Base-by-base conservation (phyloP, 2,113 vertebrate species). In the Ariopsis seemanni region DNA sequence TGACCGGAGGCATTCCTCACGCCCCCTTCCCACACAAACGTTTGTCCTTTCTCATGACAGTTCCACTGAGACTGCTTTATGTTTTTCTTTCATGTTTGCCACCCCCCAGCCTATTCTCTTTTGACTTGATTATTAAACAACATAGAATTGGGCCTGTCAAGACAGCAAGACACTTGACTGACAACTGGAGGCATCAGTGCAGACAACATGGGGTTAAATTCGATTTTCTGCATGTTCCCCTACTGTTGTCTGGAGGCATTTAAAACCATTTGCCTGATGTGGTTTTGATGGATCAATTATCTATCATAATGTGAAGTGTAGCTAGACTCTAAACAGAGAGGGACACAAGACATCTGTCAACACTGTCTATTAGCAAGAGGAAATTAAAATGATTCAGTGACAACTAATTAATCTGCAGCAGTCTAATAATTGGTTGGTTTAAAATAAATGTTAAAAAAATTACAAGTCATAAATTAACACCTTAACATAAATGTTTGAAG, bases 261-360 rank as follows among this genome's bases (percentile, higher is more conserved):
- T 95, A 94, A 93, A 94, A 93, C 92, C 86, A 88, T 87, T 85
- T 89, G 94, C 93, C 92, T 94, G 94, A 94, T 94, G 93, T 92
- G 93, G 94, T 82, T 94, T 93, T 95, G 94, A 96, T 95, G 93
- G 94, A 95, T 96, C 95, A 95, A 95, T 95, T 95, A 95, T 94
- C 94, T 93, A 90, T 93, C 93, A 92, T 94, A 93, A 93, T 94
- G 91, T 94, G 94, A 95, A 93, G 93, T 87, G 88, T 93, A 94
- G 93, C 91, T 83, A 83, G 82, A 85, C 88, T 85, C 84, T 91
- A 94, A 94, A 95, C 93, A 93, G 93, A 92, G 87, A 72, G 12
- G 89, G 92, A 93, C 91, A 91, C 91, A 88, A 93, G 94, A 94
- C 93, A 95, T 93, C 94, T 94, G 94, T 96, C 94, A 95, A 92